Conservation (phyloP, 1,140 invertebrate genomes). For the Drosophila malerkotliana region DNA sequence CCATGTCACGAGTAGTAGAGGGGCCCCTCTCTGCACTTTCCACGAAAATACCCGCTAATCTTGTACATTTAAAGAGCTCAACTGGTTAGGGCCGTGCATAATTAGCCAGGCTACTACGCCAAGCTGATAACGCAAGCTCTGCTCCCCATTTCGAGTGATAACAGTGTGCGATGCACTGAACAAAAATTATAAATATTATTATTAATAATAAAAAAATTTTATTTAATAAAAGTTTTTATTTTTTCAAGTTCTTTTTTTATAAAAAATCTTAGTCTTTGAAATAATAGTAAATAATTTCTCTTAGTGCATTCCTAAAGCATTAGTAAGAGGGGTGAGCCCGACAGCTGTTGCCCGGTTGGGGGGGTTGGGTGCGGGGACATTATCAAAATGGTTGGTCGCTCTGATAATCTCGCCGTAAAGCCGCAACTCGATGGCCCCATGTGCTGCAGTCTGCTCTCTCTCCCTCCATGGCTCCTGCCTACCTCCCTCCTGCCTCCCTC, state of each 20-base stretch:
- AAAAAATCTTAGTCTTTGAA: too few species aligned
- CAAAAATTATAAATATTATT: neutral
- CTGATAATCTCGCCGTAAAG: conserved; percentile 21
- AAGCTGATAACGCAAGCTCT: conserved; percentile 24
- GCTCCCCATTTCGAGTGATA: neutral
- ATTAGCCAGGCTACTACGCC: conserved; percentile 33
- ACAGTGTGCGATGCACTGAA: neutral
- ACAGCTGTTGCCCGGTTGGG: neutral
- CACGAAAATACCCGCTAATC: conserved; percentile 24
- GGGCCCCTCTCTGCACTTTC: neutral
- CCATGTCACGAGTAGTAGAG: neutral
- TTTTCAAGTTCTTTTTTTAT: too few species aligned
- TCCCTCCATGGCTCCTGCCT: neutral
- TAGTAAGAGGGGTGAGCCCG: neutral
- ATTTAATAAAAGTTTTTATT: too few species aligned
- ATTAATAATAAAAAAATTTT: too few species aligned
- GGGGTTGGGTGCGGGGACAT: too few species aligned
- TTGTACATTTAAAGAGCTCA: conserved; percentile 39
- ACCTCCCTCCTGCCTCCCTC: too few species aligned
- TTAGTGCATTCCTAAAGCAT: neutral
- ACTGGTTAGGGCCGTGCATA: conserved; percentile 44
- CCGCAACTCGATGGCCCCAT: conserved; percentile 7
- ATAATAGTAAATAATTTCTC: neutral
- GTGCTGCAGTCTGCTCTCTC: conserved; percentile 9
- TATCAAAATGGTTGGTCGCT: conserved; percentile 12